Evolutionary conservation across 2,888 invertebrate genomes (phyloP).

Genomic region (Punctoribates punctum): DNA sequence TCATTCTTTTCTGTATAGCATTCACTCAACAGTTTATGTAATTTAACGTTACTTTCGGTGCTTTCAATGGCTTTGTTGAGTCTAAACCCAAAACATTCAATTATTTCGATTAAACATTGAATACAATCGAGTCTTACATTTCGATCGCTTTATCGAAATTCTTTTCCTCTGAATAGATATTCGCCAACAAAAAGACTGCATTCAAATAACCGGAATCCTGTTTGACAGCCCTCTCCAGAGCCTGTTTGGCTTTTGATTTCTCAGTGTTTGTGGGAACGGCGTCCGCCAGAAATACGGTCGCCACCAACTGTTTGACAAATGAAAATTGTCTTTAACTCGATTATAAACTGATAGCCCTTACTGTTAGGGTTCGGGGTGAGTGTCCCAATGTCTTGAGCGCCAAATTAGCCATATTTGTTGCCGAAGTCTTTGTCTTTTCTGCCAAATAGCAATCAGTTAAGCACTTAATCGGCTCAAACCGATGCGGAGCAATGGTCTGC

Average conservation of each 20-base stretch:
- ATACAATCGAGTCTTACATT: constrained; percentile 53
- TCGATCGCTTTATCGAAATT: constrained; percentile 64
- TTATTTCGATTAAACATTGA: not conserved
- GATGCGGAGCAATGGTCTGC: constrained; percentile 60
- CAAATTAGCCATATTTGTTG: constrained; percentile 66
- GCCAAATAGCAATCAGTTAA: constrained; percentile 69
- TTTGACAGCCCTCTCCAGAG: constrained; percentile 68
- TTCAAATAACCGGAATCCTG: constrained; percentile 69
- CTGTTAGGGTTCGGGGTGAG: constrained; percentile 68
- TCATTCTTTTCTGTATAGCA: constrained; percentile 62
- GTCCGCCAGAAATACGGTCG: constrained; percentile 68
- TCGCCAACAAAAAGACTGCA: constrained; percentile 68
- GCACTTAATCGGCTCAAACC: constrained; percentile 73
- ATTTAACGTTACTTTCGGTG: constrained; percentile 61
- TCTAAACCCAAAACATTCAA: constrained; percentile 48
- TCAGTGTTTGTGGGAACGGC: constrained; percentile 20
- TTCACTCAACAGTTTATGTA: constrained; percentile 66
- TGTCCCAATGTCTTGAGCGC: constrained; percentile 69
- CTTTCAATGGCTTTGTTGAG: constrained; percentile 64
- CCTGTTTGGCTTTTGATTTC: constrained; percentile 61
- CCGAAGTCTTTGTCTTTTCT: constrained; percentile 66
- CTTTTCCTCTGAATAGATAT: constrained; percentile 63
- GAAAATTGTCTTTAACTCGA: constrained; percentile 27
- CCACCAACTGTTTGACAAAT: constrained; percentile 63
- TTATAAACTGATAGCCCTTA: constrained; percentile 54